phyloP scores from a whole-genome alignment of 2,113 vertebrate species.

The Pteruthius melanotis region DNA sequence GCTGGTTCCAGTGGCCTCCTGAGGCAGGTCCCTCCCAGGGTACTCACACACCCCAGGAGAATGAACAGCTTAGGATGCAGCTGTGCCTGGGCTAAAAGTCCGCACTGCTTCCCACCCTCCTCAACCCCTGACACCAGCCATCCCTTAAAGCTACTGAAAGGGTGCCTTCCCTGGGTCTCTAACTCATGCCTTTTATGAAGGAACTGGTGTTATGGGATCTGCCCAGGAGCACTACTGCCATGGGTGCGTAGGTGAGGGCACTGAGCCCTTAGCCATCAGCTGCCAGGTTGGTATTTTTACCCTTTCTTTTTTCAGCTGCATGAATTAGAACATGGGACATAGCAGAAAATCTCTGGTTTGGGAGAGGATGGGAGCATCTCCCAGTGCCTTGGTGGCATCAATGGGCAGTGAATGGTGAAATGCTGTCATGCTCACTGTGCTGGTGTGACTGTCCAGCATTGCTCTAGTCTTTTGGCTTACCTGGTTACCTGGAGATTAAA shows the following conservation, averaged over 20 bases:
- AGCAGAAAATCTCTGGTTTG: neutral
- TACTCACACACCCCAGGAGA: neutral
- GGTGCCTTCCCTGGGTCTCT: neutral
- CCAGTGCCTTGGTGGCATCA: neutral
- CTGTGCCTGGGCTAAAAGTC: neutral
- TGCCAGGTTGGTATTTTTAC: neutral
- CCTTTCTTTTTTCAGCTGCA: neutral
- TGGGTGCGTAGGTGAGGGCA: rapidly evolving
- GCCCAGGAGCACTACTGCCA: neutral
- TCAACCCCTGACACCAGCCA: neutral
- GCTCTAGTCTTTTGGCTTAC: neutral
- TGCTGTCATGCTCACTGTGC: neutral
- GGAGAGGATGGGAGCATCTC: neutral
- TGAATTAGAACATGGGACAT: neutral
- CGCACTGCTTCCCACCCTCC: neutral
- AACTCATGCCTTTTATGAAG: neutral
- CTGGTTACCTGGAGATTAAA: neutral
- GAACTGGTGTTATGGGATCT: neutral
- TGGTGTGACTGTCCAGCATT: neutral
- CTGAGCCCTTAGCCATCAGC: neutral
- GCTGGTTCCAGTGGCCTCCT: neutral
- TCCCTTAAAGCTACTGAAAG: neutral
- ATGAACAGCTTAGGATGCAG: neutral
- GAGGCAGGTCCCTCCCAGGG: neutral
- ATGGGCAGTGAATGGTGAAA: neutral